A percentile compares a stretch with the other conserved stretches of the same genome.
Evolutionary conservation across 2,113 vertebrate genomes (phyloP).

Genomic region (Paracanthobrama guichenoti): DNA sequence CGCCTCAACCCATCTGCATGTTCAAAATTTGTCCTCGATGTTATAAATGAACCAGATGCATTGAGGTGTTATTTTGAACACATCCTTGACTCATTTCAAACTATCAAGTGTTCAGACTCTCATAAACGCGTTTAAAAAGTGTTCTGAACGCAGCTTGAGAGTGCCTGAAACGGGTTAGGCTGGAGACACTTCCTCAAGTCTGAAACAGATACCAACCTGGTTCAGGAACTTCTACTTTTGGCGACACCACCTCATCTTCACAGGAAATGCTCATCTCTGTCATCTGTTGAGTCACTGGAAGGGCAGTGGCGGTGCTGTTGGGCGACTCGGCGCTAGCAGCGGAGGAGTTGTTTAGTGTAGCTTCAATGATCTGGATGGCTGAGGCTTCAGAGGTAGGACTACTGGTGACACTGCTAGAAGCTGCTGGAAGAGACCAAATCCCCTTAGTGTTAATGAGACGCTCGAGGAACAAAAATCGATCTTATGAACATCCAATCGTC

Average conservation of each 20-base stretch:
- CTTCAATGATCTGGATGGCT: slow-evolving; percentile 87
- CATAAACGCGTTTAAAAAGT: no score
- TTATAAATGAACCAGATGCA: no score
- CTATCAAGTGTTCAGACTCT: no score
- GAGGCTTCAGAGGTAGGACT: slow-evolving; percentile 84
- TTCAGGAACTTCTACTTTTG: slow-evolving; percentile 61
- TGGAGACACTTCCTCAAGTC: background rate
- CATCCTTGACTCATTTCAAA: no score
- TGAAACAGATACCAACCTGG: slow-evolving; percentile 61
- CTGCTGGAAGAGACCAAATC: slow-evolving; percentile 63
- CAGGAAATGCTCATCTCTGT: slow-evolving; percentile 85
- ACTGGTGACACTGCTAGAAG: slow-evolving; percentile 79
- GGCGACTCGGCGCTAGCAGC: slow-evolving; percentile 69
- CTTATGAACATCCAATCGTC: background rate
- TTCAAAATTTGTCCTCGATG: no score
- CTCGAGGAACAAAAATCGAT: background rate
- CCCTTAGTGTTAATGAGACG: background rate
- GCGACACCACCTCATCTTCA: slow-evolving; percentile 67
- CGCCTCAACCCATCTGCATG: no score
- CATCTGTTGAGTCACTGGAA: slow-evolving; percentile 86
- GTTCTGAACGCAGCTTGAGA: background rate
- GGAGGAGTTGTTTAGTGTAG: slow-evolving; percentile 78
- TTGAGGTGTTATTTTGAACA: no score
- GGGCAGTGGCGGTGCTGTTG: slow-evolving; percentile 54
- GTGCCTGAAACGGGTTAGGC: no score